Conservation (phyloP, 2,888 invertebrate species). For the Lycophotia porphyrea region DNA sequence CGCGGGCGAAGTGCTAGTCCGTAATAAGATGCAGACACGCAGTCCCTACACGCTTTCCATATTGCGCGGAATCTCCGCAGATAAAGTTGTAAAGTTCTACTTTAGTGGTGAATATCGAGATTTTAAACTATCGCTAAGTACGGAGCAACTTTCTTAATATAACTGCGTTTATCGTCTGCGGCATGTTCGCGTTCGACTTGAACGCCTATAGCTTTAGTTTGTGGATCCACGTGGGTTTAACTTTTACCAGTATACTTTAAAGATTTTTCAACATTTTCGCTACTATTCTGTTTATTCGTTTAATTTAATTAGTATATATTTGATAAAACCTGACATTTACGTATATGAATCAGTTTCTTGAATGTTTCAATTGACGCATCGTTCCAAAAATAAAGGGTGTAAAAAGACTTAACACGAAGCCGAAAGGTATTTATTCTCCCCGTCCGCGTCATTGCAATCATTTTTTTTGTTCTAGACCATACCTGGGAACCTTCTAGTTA, state of each 20-base stretch:
- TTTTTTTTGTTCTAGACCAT: no score
- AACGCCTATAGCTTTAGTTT: slow-evolving; percentile 27
- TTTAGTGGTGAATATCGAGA: slow-evolving; percentile 65
- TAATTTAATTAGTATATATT: background rate
- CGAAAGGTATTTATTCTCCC: no score
- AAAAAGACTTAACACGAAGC: no score
- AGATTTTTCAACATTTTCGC: background rate
- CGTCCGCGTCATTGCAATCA: no score
- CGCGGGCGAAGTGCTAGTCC: no score
- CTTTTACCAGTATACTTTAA: background rate
- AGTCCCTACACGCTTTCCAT: slow-evolving; percentile 55
- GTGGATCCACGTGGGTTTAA: slow-evolving; percentile 13
- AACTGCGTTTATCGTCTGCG: slow-evolving; percentile 66
- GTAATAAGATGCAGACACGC: slow-evolving; percentile 50
- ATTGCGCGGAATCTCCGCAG: slow-evolving; percentile 57
- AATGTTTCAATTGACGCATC: background rate
- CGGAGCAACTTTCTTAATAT: slow-evolving; percentile 68
- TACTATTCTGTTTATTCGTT: background rate
- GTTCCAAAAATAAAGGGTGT: no score
- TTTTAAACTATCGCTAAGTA: slow-evolving; percentile 68
- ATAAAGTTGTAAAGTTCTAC: slow-evolving; percentile 65
- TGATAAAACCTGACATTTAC: background rate
- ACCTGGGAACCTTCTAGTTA: no score
- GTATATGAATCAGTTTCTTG: background rate
- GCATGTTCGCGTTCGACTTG: slow-evolving; percentile 30